These are phyloP conservation scores for Pangasianodon gigas DNA, from an alignment of 2,113 vertebrate genomes.

Conservation along the genomic window DNA sequence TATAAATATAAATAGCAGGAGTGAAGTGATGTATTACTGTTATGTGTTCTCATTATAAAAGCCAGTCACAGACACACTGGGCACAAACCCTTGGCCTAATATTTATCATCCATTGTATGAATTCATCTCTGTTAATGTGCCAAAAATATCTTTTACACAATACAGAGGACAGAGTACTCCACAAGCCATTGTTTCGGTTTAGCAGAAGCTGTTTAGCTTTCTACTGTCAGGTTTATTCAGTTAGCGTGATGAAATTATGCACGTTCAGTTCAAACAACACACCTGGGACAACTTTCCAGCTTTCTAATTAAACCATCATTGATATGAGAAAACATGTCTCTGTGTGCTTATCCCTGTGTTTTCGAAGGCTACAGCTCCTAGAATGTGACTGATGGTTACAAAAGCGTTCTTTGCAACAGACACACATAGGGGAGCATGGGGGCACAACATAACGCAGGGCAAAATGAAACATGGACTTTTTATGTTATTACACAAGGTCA, in stretches of 20 bases:
- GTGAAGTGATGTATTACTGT: neutral
- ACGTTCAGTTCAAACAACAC: slow-evolving; percentile 10
- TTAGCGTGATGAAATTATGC: slow-evolving; percentile 10
- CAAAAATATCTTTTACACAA: neutral
- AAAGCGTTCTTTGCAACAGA: neutral
- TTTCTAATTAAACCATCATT: neutral
- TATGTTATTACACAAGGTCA: slow-evolving; percentile 2
- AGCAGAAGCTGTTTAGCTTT: neutral
- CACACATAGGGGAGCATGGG: neutral
- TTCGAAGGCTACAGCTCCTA: neutral
- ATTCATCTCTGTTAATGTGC: neutral
- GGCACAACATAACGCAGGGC: neutral
- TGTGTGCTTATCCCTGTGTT: neutral
- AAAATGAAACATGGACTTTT: neutral
- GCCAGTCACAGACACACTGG: neutral
- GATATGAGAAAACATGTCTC: neutral
- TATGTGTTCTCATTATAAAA: neutral
- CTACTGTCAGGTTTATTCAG: slow-evolving; percentile 18
- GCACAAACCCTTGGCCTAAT: neutral
- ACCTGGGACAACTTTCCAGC: slow-evolving; percentile 12
- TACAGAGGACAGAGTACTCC: neutral
- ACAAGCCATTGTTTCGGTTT: neutral
- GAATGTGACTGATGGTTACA: neutral
- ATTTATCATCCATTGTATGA: slow-evolving; percentile 1
- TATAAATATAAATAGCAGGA: neutral